Evolutionary conservation across 1,140 invertebrate species (phyloP).

Genomic region (Drosophila kurseongensis): DNA sequence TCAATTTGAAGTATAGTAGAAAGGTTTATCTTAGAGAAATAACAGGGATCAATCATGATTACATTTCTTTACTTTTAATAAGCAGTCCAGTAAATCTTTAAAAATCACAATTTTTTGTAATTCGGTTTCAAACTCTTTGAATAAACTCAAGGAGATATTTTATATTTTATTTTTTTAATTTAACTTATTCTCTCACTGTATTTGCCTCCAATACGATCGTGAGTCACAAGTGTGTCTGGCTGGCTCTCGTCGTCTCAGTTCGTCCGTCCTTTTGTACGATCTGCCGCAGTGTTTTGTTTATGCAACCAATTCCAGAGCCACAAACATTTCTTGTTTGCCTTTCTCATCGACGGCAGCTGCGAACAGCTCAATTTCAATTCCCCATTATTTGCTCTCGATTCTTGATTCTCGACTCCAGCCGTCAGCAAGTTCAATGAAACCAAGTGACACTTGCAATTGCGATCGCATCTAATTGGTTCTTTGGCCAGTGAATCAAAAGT

Average conservation of each 20-base stretch:
- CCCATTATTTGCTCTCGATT: neutral
- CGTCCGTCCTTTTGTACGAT: slow-evolving; percentile 2
- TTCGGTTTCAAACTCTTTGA: too few species aligned
- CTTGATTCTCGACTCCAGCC: neutral
- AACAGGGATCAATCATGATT: too few species aligned
- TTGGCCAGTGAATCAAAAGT: slow-evolving; percentile 25
- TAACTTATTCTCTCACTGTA: too few species aligned
- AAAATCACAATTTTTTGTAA: too few species aligned
- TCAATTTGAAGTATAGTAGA: too few species aligned
- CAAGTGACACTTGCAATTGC: slow-evolving; percentile 68
- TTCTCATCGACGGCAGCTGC: slow-evolving; percentile 54
- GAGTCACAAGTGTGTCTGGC: slow-evolving; percentile 57
- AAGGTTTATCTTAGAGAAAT: too few species aligned
- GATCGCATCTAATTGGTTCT: slow-evolving; percentile 37
- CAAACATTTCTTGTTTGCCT: slow-evolving; percentile 68
- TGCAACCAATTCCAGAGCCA: slow-evolving; percentile 72
- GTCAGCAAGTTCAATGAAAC: slow-evolving; percentile 71
- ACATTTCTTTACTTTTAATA: too few species aligned
- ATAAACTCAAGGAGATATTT: too few species aligned
- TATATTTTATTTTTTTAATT: too few species aligned
- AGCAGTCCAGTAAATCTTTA: too few species aligned
- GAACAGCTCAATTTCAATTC: slow-evolving; percentile 65
- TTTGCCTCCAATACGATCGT: slow-evolving; percentile 26
- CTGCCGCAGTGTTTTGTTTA: slow-evolving; percentile 50
- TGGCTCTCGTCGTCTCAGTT: slow-evolving; percentile 21